phyloP scores from a whole-genome alignment of 2,113 vertebrate species.

The Alligator sinensis region DNA sequence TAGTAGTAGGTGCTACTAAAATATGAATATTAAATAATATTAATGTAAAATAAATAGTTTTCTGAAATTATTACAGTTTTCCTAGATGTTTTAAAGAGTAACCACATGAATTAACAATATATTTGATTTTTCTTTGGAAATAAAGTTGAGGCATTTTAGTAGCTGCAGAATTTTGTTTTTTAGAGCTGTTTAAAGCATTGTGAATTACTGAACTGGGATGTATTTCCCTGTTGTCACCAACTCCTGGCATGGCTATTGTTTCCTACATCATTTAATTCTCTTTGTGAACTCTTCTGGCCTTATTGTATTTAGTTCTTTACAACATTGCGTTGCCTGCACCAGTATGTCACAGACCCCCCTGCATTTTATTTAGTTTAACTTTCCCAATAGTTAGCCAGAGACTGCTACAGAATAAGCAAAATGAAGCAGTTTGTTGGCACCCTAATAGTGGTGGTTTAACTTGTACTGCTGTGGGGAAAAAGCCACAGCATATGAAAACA shows the following conservation, averaged over 20 bases:
- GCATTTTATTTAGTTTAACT: fast-evolving
- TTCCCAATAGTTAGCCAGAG: not conserved
- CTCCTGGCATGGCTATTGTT: not conserved
- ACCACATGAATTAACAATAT: not conserved
- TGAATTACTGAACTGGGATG: not conserved
- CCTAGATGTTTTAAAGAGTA: not conserved
- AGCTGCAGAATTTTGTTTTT: not conserved
- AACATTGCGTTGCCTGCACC: not conserved
- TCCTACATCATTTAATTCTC: not conserved
- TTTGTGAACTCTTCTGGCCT: not conserved
- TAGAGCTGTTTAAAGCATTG: not conserved
- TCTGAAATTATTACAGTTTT: not conserved
- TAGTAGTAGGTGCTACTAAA: not conserved
- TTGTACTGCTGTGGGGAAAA: not conserved
- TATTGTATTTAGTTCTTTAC: not conserved
- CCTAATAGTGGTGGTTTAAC: not conserved
- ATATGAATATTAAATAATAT: not conserved
- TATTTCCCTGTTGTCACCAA: not conserved
- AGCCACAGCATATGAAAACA: not conserved
- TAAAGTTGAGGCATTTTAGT: not conserved
- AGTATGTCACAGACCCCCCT: fast-evolving
- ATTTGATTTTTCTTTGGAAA: not conserved
- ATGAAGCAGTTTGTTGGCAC: not conserved
- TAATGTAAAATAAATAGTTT: not conserved
- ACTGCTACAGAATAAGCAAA: not conserved